Base-by-base conservation (phyloP, 2,113 vertebrate genomes). In the Pitta sordida region DNA sequence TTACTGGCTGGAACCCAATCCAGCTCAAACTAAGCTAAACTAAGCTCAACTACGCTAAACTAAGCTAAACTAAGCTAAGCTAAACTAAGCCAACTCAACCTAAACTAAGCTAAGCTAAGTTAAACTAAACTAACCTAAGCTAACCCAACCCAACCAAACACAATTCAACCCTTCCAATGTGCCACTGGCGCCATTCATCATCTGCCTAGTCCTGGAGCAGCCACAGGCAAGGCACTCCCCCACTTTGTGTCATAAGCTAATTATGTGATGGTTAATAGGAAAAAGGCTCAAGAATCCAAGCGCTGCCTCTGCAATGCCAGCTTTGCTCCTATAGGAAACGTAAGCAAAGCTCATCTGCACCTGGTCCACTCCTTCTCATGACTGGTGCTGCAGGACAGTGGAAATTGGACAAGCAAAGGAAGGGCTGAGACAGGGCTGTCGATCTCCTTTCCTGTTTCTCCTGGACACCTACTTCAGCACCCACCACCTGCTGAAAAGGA, bases 11-110 rank as follows among this genome's bases (percentile, higher is more conserved):
- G 24, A 86, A 17, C 3, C 21, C 6, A 62, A 30, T 1, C 8
- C 7, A 51, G 23, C 5, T 7, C 29, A 37, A 60, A 11, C 17
- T 6, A 39, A 60, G 7, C 36, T 15, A 5, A 5, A 10, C 17
- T 3, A 41, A 37, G 5, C 8, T 8, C 76, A 36, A 3, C 11
- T 3, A 69, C n/a, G 0, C 2, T 13, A 59, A 11, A 7, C 37
- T 12, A 63, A 10, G 5, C 32, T 30, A n/a, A 29, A 6, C 22
- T 9, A n/a, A 48, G 4, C 8, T 6, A 84, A 32, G 3, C 9
- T 3, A 65, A 44, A 0, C 3, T 11, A 70, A 58, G 43, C 21
- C 6, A 62, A 30, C 2, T 7, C 7, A 51, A 20, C 5, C 5
- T 20, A 37, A 60, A 11, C 17, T 6, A 39, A 60, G 7, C 36